Base-by-base conservation (phyloP, 2,888 invertebrate genomes). In the Scaptomyza cyrtandrae region DNA sequence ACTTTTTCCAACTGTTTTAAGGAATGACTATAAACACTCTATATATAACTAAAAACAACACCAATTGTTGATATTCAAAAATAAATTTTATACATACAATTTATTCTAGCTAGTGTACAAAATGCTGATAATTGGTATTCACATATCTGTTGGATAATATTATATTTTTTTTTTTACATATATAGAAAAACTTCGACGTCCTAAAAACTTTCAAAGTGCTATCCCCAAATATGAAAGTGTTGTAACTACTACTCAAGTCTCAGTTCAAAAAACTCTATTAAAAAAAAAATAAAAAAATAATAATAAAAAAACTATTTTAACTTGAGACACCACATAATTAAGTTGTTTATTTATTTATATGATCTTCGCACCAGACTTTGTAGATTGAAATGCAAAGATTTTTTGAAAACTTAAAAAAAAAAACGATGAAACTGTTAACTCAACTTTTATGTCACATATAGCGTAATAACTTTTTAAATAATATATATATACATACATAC, bases 141-240 rank as follows among this genome's bases (percentile, higher is more conserved):
- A 89, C 88, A 87, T 82, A 83, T 84, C 88, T 72, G 74, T 88
- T 88, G 73, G 60, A 70, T 66, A 55, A 86, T 82, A 29, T 29
- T 29, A 1, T 29, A 29, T 29, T 29, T 37, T 33, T 33, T n/a
- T n/a, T 63, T 63, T 57, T 59, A 56, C 57, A 49, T 56, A 71
- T 56, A 48, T 70, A 71, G 56, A 70, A 16, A 37, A 37, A 41
- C 14, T 16, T 9, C 43, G 37, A 54, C 53, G 35, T 57, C 56
- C 70, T 54, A 58, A 58, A 37, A 70, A 71, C 71, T 70, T 70
- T 70, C 64, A 44, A 57, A 57, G 63, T 71, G 71, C 63, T 50
- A 37, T 50, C 10, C 44, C 31, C 19, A 35, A 49, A 45, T 27
- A 27, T 9, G 41, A 49, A 68, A 53, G 13, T 60, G 49, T 46